Evolutionary conservation across 2,113 vertebrate species (phyloP).

Genomic region (Labeo catla): DNA sequence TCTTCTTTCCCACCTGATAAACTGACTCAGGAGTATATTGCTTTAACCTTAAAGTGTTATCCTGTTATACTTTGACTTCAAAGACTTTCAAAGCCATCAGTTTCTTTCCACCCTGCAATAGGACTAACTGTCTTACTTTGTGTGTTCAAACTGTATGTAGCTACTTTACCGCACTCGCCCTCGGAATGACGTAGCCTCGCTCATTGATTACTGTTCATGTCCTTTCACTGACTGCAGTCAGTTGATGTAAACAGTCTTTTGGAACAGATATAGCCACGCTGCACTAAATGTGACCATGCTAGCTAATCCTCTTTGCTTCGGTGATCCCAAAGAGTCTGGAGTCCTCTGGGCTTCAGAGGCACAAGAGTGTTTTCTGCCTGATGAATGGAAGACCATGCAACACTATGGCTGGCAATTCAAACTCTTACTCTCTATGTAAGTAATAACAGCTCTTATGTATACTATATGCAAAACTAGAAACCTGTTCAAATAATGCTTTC

Average conservation of each 20-base stretch:
- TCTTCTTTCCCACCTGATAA: conserved; percentile 30
- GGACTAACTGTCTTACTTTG: background rate
- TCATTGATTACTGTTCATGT: conserved; percentile 26
- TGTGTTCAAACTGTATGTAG: background rate
- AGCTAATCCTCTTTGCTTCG: conserved; percentile 72
- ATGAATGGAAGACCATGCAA: conserved; percentile 55
- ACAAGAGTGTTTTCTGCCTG: conserved; percentile 50
- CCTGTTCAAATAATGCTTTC: background rate
- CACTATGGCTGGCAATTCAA: conserved; percentile 36
- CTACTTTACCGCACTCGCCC: background rate
- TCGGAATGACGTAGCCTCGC: background rate
- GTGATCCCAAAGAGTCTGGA: conserved; percentile 47
- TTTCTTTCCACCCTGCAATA: background rate
- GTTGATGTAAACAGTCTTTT: conserved; percentile 44
- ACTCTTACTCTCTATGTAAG: conserved; percentile 64
- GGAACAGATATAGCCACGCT: conserved; percentile 64
- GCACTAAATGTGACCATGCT: conserved; percentile 73
- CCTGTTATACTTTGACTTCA: background rate
- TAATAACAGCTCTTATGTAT: conserved; percentile 29
- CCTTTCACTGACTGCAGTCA: conserved; percentile 28
- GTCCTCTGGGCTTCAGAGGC: conserved; percentile 60
- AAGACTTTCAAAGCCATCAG: background rate
- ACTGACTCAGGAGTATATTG: conserved; percentile 1
- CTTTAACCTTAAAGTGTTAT: background rate
- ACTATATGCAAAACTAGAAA: background rate